Evolutionary conservation across 2,113 vertebrate genomes (phyloP).

Genomic region (Regulus satrapa): DNA sequence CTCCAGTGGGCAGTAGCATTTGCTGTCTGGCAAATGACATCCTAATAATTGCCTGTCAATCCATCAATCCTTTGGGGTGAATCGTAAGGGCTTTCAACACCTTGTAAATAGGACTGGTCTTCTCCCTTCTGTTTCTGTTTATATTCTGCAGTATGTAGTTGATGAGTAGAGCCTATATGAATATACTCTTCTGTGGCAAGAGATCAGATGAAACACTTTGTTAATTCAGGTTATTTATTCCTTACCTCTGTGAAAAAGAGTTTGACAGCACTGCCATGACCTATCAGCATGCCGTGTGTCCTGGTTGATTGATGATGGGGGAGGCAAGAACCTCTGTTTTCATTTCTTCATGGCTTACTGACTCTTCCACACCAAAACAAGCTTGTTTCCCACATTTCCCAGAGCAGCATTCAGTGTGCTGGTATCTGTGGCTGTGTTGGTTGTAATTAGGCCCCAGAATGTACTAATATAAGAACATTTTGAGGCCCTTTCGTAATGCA

Average conservation of each 20-base stretch:
- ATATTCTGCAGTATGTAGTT: neutral
- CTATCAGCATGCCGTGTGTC: neutral
- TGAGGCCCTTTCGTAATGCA: neutral
- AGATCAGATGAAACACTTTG: neutral
- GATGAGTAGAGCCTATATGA: neutral
- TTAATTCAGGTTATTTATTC: neutral
- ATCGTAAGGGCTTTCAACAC: neutral
- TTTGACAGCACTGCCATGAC: neutral
- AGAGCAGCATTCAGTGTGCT: neutral
- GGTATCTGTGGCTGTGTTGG: neutral
- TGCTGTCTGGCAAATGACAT: neutral
- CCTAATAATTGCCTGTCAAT: neutral
- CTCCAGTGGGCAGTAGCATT: neutral
- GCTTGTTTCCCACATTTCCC: neutral
- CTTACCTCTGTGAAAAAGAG: neutral
- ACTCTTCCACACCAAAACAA: neutral
- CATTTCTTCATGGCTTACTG: neutral
- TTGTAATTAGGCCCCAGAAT: neutral
- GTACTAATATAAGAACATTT: neutral
- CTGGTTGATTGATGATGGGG: neutral
- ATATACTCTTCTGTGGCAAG: neutral
- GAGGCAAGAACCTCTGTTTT: neutral
- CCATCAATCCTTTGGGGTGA: neutral
- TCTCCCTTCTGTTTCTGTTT: neutral
- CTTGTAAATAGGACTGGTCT: constrained; percentile 7